A percentile compares a stretch with the other conserved stretches of the same genome.
phyloP scores from a whole-genome alignment of 2,888 invertebrate species.

The Thecophora atra region DNA sequence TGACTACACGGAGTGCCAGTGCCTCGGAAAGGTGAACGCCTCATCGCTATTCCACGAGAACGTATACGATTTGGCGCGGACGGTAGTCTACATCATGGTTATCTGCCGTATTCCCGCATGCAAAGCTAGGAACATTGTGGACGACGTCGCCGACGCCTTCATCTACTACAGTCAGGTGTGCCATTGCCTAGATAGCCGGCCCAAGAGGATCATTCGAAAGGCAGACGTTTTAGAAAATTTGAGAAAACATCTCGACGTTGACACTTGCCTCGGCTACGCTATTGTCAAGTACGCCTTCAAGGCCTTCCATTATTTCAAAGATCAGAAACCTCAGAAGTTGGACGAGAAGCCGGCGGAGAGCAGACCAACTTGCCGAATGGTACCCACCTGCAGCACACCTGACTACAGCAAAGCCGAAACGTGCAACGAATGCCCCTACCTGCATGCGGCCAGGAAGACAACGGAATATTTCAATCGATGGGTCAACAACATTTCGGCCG shows the following conservation, averaged over 20 bases:
- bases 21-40: slow-evolving; percentile 52
- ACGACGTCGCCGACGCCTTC: slow-evolving; percentile 57
- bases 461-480: slow-evolving; percentile 51
- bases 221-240: slow-evolving; percentile 56
- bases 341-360: not conserved
- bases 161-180: slow-evolving; percentile 49
- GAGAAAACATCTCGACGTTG: slow-evolving; percentile 48
- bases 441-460: slow-evolving; percentile 57
- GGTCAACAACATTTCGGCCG: slow-evolving; percentile 54
- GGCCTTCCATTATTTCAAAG: slow-evolving; percentile 59
- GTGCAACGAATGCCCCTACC: slow-evolving; percentile 59
- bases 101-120: slow-evolving; percentile 62
- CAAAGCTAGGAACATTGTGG: slow-evolving; percentile 60
- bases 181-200: slow-evolving; percentile 52
- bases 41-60: slow-evolving; percentile 60
- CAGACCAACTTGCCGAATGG: no score
- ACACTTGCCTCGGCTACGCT: slow-evolving; percentile 61
- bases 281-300: slow-evolving; percentile 62
- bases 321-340: slow-evolving; percentile 12
- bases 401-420: slow-evolving; percentile 44
- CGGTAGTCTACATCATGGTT: slow-evolving; percentile 58
- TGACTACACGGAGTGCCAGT: slow-evolving; percentile 45
- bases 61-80: slow-evolving; percentile 57
- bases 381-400: no score
- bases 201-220: slow-evolving; percentile 58